These are phyloP conservation scores for Eugnorisma glareosa DNA, from an alignment of 2,888 invertebrate genomes.

Conservation along the genomic window DNA sequence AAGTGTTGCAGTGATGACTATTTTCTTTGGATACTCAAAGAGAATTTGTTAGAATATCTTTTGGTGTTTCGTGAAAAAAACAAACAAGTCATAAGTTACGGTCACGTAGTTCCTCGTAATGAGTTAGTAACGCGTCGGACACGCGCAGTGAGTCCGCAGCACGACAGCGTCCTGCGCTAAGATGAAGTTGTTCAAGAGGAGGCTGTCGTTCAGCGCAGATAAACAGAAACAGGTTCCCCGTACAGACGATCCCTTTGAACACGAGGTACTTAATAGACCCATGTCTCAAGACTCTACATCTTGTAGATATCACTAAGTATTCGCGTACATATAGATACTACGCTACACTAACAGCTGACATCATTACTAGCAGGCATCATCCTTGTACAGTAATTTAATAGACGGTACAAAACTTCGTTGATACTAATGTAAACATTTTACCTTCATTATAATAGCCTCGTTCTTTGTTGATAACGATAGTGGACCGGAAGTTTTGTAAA, in stretches of 20 bases:
- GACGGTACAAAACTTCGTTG: conserved; percentile 26
- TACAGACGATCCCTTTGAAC: conserved; percentile 87
- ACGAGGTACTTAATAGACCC: conserved; percentile 83
- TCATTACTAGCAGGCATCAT: conserved; percentile 46
- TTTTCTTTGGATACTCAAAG: conserved; percentile 76
- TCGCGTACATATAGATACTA: conserved; percentile 34
- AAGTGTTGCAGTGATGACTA: conserved; percentile 71
- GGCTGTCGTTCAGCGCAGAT: conserved; percentile 88
- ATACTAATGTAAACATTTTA: conserved; percentile 43
- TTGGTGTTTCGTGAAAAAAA: conserved; percentile 52
- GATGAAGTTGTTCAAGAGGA: conserved; percentile 90
- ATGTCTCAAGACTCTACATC: conserved; percentile 56
- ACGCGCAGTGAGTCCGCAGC: conserved; percentile 74
- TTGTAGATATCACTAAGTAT: conserved; percentile 55
- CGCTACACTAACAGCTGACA: conserved; percentile 49
- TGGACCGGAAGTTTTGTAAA: conserved; percentile 41
- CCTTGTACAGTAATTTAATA: conserved; percentile 47
- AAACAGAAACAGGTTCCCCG: conserved; percentile 87
- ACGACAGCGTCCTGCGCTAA: conserved; percentile 72
- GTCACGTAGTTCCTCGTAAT: conserved; percentile 70
- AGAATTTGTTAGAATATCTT: conserved; percentile 68
- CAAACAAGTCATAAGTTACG: conserved; percentile 49
- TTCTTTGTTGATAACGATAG: conserved; percentile 69
- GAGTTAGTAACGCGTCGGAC: conserved; percentile 71
- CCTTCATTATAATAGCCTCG: conserved; percentile 51